Percentiles rank a stretch among this genome's conserved stretches.
Evolutionary conservation across 2,113 vertebrate genomes (phyloP).

Genomic region (Nothoprocta perdicaria): DNA sequence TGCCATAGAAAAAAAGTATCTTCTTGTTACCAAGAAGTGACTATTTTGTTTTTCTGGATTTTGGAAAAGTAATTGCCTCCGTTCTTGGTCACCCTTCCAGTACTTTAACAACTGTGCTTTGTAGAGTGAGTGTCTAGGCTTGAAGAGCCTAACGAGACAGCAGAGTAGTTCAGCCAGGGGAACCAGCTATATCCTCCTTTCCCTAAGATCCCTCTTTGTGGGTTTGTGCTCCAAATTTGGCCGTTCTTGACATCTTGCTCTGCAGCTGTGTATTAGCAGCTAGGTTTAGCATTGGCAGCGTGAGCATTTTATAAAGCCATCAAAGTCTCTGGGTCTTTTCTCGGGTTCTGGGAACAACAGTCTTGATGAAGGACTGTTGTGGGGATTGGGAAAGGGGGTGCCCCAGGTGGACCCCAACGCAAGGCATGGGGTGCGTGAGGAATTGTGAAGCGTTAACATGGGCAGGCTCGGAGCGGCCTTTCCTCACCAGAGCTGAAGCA

Average conservation of each 20-base stretch:
- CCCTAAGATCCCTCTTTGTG: background rate
- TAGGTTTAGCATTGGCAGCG: rapidly evolving
- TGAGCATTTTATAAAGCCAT: background rate
- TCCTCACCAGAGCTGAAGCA: background rate
- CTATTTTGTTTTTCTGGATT: background rate
- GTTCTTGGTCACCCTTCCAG: background rate
- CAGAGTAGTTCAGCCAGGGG: background rate
- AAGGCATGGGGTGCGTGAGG: rapidly evolving
- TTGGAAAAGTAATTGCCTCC: background rate
- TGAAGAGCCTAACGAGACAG: background rate
- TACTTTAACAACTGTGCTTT: background rate
- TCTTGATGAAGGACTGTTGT: background rate
- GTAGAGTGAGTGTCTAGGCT: background rate
- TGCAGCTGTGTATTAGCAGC: background rate
- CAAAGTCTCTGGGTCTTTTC: background rate
- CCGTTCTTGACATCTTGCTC: background rate
- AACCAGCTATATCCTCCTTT: background rate
- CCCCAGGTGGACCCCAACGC: background rate
- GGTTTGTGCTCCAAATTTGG: background rate
- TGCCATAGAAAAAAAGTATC: background rate
- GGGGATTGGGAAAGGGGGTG: background rate
- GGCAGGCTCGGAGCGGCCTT: background rate
- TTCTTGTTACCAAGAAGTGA: background rate
- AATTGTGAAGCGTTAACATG: rapidly evolving
- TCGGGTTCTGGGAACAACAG: background rate